Evolutionary conservation across 2,888 invertebrate genomes (phyloP).

Genomic region (Thecophora atra): DNA sequence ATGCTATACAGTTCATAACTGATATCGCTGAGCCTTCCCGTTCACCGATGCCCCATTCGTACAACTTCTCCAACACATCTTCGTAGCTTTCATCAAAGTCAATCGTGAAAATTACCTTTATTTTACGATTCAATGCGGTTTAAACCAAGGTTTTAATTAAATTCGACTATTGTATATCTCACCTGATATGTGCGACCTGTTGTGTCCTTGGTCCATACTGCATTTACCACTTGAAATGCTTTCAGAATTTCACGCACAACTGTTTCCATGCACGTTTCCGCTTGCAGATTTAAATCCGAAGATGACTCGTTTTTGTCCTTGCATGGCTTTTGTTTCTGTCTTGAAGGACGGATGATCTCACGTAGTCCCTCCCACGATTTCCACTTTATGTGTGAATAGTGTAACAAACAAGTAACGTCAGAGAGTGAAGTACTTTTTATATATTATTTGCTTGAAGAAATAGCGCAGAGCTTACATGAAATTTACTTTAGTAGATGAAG

Average conservation of each 20-base stretch:
- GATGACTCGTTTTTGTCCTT: slow-evolving; percentile 42
- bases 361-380: slow-evolving; percentile 48
- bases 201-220: slow-evolving; percentile 69
- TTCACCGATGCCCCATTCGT: slow-evolving; percentile 72
- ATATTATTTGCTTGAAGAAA: too few species aligned
- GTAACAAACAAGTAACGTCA: too few species aligned
- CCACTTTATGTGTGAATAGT: slow-evolving; percentile 33
- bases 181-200: slow-evolving; percentile 68
- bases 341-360: slow-evolving; percentile 44
- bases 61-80: slow-evolving; percentile 70
- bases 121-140: too few species aligned
- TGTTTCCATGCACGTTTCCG: slow-evolving; percentile 59
- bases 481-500: too few species aligned
- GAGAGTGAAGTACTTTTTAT: too few species aligned
- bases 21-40: slow-evolving; percentile 71
- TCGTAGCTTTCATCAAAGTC: slow-evolving; percentile 71
- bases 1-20: slow-evolving; percentile 73
- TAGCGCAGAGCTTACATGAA: too few species aligned
- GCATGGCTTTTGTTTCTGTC: slow-evolving; percentile 44
- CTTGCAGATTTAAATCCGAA: slow-evolving; percentile 45
- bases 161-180: neutral
- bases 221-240: slow-evolving; percentile 69
- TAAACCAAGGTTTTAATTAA: neutral
- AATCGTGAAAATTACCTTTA: slow-evolving; percentile 69
- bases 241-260: slow-evolving; percentile 69